phyloP scores from a whole-genome alignment of 2,797 vertebrate genomes.

The Ataeniobius toweri region DNA sequence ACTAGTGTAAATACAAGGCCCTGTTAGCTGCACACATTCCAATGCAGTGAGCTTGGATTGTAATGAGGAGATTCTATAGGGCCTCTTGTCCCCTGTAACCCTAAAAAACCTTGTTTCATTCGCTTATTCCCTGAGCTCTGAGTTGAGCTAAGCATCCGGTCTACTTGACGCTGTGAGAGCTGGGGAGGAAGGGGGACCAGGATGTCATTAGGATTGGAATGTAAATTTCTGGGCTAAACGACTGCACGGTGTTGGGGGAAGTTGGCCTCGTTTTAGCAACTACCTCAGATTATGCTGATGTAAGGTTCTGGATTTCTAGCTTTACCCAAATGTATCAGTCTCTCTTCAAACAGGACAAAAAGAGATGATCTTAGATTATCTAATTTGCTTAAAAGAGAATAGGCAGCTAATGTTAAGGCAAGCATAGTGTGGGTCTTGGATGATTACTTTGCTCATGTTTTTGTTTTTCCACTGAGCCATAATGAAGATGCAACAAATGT shows the following conservation, averaged over 20 bases:
- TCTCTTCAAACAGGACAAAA: background rate
- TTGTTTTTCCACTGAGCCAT: slow-evolving; percentile 15
- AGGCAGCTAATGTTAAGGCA: background rate
- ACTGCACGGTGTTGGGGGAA: slow-evolving; percentile 24
- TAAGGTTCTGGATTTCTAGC: slow-evolving; percentile 1
- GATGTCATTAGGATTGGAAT: slow-evolving; percentile 70
- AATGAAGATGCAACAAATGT: slow-evolving; percentile 27
- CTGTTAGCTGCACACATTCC: slow-evolving; percentile 59
- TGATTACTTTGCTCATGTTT: slow-evolving; percentile 28
- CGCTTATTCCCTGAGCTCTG: slow-evolving; percentile 40
- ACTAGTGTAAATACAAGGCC: slow-evolving; percentile 58
- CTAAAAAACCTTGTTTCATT: slow-evolving; percentile 53
- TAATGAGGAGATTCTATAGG: slow-evolving; percentile 74
- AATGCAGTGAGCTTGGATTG: slow-evolving; percentile 60
- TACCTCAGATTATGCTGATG: slow-evolving; percentile 16
- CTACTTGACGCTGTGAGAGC: slow-evolving; percentile 50
- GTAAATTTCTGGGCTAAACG: slow-evolving; percentile 39
- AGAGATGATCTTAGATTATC: background rate
- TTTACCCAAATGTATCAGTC: background rate
- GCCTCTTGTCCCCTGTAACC: slow-evolving; percentile 66
- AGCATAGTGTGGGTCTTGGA: slow-evolving; percentile 10
- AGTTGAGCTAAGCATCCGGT: slow-evolving; percentile 68
- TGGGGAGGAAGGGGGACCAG: slow-evolving; percentile 47
- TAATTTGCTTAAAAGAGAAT: slow-evolving; percentile 5
- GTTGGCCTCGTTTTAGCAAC: slow-evolving; percentile 24